phyloP scores from a whole-genome alignment of 2,888 invertebrate species.

The Drosophila flavopinicola region DNA sequence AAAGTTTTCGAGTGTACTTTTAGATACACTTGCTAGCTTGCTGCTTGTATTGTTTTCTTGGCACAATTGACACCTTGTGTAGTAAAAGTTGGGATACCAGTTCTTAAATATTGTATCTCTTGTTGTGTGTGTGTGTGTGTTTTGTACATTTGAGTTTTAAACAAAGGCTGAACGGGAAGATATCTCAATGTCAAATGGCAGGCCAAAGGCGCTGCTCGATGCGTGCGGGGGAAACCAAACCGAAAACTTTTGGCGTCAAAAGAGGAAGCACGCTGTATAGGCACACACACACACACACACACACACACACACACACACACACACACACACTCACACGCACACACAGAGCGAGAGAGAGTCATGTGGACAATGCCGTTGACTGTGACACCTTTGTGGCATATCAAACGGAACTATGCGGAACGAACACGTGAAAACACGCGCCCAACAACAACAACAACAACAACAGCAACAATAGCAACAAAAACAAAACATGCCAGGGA shows the following conservation, averaged over 20 bases:
- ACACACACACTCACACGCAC: too few species aligned
- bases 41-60: too few species aligned
- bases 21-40: too few species aligned
- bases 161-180: conserved; percentile 24
- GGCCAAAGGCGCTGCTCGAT: conserved; percentile 28
- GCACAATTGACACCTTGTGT: too few species aligned
- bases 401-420: conserved; percentile 80
- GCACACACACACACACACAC: conserved; percentile 7
- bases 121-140: conserved; percentile 10
- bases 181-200: conserved; percentile 51
- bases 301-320: too few species aligned
- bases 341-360: conserved; percentile 28
- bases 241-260: conserved; percentile 45
- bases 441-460: conserved; percentile 33
- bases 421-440: conserved; percentile 76
- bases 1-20: too few species aligned
- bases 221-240: conserved; percentile 34
- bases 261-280: conserved; percentile 39
- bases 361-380: conserved; percentile 59
- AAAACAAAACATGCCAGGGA: conserved; percentile 64
- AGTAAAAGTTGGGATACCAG: too few species aligned
- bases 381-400: conserved; percentile 76
- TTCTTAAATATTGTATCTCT: too few species aligned
- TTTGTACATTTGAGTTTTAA: conserved; percentile 16
- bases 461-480: conserved; percentile 37